phyloP scores from a whole-genome alignment of 2,113 vertebrate genomes.

The Gallinago jamesoni region DNA sequence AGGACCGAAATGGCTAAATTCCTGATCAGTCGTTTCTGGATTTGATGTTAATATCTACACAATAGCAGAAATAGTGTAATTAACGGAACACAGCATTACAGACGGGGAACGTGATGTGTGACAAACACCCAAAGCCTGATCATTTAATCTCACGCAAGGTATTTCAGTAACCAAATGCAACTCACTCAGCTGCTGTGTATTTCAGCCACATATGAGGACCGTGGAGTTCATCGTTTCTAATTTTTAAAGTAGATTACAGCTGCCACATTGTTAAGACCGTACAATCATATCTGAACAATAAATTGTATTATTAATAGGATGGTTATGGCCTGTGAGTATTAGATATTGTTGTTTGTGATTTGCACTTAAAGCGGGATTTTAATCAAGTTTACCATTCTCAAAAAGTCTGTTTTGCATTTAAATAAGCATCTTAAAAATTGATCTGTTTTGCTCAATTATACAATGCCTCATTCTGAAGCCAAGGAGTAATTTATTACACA shows the following conservation, averaged over 20 bases:
- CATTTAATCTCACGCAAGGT: neutral
- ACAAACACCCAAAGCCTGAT: neutral
- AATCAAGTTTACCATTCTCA: constrained; percentile 73
- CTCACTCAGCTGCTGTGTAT: neutral
- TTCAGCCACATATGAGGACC: neutral
- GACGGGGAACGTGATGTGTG: neutral
- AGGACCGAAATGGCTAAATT: neutral
- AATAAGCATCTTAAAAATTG: constrained; percentile 77
- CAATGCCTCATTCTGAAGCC: constrained; percentile 67
- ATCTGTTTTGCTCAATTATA: constrained; percentile 79
- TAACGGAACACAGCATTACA: neutral
- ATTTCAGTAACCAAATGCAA: neutral
- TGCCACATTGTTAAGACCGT: constrained; percentile 51
- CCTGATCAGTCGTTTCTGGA: neutral
- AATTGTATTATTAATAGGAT: constrained; percentile 74
- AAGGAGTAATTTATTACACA: constrained; percentile 75
- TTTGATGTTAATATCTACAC: neutral
- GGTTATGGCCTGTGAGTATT: constrained; percentile 58
- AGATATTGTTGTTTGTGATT: constrained; percentile 71
- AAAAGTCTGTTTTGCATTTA: constrained; percentile 75
- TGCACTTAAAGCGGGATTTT: constrained; percentile 72
- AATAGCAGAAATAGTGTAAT: neutral
- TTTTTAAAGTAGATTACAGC: constrained; percentile 49
- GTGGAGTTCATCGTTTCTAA: neutral
- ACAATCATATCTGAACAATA: constrained; percentile 59